Evolutionary conservation across 2,888 invertebrate genomes (phyloP).

Genomic region (Melanophora roralis): DNA sequence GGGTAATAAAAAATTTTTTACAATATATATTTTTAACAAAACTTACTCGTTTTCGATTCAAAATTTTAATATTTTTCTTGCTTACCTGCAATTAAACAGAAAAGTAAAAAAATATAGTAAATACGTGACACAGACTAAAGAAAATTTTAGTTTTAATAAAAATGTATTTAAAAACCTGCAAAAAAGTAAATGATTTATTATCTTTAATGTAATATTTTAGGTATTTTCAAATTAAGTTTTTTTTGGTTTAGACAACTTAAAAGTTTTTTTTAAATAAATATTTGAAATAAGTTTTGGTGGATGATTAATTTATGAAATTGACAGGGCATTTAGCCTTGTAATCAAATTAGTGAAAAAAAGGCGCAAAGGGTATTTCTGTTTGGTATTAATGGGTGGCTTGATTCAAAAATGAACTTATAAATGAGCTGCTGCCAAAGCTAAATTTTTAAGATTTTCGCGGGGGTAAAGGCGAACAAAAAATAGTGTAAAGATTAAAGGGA

Average conservation of each 20-base stretch:
- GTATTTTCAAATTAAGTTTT: not conserved
- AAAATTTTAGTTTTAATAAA: not conserved
- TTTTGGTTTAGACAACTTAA: too few species aligned
- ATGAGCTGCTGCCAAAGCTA: slow-evolving; percentile 16
- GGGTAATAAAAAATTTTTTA: too few species aligned
- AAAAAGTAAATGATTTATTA: not conserved
- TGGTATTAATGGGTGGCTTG: slow-evolving; percentile 33
- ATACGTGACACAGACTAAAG: not conserved
- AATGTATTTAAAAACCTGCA: not conserved
- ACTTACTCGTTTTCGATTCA: not conserved
- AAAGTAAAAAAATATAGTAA: not conserved
- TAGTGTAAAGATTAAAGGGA: slow-evolving; percentile 10
- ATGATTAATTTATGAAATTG: slow-evolving; percentile 3
- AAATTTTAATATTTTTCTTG: not conserved
- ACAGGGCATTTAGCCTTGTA: slow-evolving; percentile 41
- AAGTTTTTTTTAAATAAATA: not conserved
- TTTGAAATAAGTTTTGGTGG: not conserved
- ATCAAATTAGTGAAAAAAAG: slow-evolving; percentile 19
- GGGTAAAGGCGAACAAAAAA: not conserved
- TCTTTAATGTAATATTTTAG: slow-evolving; percentile 8
- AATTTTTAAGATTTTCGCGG: slow-evolving; percentile 18
- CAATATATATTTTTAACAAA: too few species aligned
- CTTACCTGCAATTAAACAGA: slow-evolving; percentile 9
- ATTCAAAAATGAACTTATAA: slow-evolving; percentile 35
- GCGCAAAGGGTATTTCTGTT: slow-evolving; percentile 4